Base-by-base conservation (phyloP, 1,140 invertebrate species). In the Bombus polaris region DNA sequence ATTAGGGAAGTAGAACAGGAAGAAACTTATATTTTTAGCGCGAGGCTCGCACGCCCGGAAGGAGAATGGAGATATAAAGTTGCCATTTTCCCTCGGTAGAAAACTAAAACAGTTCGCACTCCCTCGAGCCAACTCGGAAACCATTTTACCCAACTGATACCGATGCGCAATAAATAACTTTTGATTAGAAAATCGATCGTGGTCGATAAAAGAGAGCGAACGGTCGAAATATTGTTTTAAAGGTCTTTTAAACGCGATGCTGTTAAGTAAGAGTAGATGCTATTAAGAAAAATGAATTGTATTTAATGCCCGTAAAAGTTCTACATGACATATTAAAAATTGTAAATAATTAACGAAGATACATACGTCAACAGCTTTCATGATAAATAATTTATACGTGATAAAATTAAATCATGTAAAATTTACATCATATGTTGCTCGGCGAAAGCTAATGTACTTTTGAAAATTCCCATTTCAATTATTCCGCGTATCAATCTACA, bases 21-120 rank as follows among this genome's bases (percentile, higher is more conserved):
- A 59, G 81, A 68, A 76, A 75, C 72, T 83, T 75, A 76, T 66
- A 76, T 76, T 66, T 76, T 68, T 57, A 75, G 81, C 42, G 59
- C 59, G 62, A 37, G 42, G 37, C 42, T 53, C 47, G 47, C 47
- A 53, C 47, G 18, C 47, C 47, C 47, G 42, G 72, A 47, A 83
- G 25, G 42, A 35, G 42, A 39, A 35, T 53, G 44, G 62, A 83
- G 68, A 83, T 76, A 53, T 57, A 76, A 68, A 83, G 59, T 83
- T 83, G 73, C 62, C 72, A 35, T 83, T 76, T 76, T 68, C 59
- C 39, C 15, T 10, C 28, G 32, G 44, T 25, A 28, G 72, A 25
- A 75, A 47, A 53, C n/a, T 57, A 25, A 68, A 83, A 75, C 71
- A 18, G 47, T 53, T 53, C 47, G 47, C 47, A 53, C 47, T 53